Evolutionary conservation across 2,113 vertebrate genomes (phyloP).

Genomic region (Ibidorhyncha struthersii): DNA sequence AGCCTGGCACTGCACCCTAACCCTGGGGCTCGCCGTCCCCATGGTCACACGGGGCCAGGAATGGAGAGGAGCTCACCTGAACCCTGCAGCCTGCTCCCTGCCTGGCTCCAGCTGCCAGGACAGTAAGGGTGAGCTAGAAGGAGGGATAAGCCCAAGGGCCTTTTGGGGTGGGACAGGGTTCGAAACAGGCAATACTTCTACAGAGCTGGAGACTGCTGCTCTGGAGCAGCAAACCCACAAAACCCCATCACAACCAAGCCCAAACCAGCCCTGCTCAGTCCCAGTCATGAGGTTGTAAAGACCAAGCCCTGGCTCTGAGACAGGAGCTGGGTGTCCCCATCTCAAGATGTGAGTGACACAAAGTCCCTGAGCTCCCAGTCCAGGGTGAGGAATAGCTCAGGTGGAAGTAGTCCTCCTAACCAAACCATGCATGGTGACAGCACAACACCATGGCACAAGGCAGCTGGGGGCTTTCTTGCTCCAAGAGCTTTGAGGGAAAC

Average conservation of each 20-base stretch:
- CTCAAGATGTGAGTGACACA: rapidly evolving
- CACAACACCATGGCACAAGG: background rate
- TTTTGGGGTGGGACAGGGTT: background rate
- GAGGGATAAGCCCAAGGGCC: background rate
- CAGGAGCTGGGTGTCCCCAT: background rate
- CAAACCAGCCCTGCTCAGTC: background rate
- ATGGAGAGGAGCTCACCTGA: background rate
- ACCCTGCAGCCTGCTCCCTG: background rate
- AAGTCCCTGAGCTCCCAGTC: rapidly evolving
- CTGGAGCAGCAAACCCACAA: background rate
- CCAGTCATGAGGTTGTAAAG: background rate
- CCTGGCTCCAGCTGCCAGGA: rapidly evolving
- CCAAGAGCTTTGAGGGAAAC: background rate
- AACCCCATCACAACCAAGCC: background rate
- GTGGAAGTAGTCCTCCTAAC: background rate
- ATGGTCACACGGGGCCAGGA: rapidly evolving
- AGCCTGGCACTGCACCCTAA: background rate
- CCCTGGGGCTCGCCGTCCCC: background rate
- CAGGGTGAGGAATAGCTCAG: rapidly evolving
- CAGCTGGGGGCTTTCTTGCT: background rate
- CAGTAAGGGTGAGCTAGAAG: background rate
- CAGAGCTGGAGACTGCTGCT: background rate
- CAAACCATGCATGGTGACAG: rapidly evolving
- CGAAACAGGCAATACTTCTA: background rate
- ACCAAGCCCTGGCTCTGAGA: background rate